These are phyloP conservation scores for Crenichthys baileyi DNA, from an alignment of 2,797 vertebrate species.

Conservation along the genomic window DNA sequence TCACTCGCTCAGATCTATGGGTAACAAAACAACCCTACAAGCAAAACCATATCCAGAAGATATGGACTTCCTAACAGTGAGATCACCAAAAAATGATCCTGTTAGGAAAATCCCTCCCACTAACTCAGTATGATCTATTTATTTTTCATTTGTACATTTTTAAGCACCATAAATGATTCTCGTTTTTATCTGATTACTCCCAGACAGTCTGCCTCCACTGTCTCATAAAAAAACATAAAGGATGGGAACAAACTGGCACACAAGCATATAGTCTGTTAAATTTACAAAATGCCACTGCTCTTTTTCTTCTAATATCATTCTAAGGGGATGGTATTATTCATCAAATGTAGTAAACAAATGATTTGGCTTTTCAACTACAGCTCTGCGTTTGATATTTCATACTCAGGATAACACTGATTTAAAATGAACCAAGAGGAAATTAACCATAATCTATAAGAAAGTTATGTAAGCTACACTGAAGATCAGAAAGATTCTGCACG, in stretches of 20 bases:
- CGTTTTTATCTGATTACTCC: conserved; percentile 82
- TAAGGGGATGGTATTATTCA: conserved; percentile 45
- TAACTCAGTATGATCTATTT: conserved; percentile 71
- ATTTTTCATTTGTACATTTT: conserved; percentile 81
- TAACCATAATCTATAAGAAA: conserved; percentile 48
- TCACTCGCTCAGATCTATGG: conserved; percentile 44
- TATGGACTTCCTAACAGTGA: conserved; percentile 61
- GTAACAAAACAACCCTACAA: conserved; percentile 64
- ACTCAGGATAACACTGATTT: conserved; percentile 59
- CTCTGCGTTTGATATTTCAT: conserved; percentile 37
- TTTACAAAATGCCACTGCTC: conserved; percentile 69
- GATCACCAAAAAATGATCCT: conserved; percentile 66
- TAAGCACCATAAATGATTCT: conserved; percentile 78
- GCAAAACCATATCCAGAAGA: conserved; percentile 64
- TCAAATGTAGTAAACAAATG: conserved; percentile 44
- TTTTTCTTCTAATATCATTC: conserved; percentile 42
- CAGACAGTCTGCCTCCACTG: conserved; percentile 81
- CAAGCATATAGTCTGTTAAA: conserved; percentile 62
- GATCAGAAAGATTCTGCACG: conserved; percentile 68
- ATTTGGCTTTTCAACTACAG: conserved; percentile 40
- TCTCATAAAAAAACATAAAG: conserved; percentile 74
- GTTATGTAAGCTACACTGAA: conserved; percentile 44
- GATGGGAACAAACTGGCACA: conserved; percentile 61
- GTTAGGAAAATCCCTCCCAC: conserved; percentile 74
- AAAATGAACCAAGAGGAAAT: conserved; percentile 55